Base-by-base conservation (phyloP, 2,797 vertebrate genomes). In the Iguana delicatissima region DNA sequence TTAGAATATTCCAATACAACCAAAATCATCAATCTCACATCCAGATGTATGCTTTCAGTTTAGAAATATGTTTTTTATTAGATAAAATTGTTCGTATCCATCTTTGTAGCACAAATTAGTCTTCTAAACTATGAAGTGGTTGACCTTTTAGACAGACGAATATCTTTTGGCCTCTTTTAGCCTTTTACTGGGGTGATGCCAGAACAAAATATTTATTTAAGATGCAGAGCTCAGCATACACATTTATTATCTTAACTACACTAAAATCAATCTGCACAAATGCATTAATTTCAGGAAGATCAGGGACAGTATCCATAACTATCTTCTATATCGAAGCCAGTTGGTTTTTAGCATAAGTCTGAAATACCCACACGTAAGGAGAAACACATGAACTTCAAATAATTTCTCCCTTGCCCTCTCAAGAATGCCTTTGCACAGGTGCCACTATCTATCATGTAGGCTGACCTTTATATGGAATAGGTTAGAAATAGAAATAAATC, bases 1-100 rank as follows among this genome's bases (percentile, higher is more conserved):
- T 92, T 57, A 18, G 91, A 92, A 91, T 85, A 90, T 80, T 86
- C 76, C 6, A 90, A 90, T 57, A 84, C 83, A 92, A 94, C 38
- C 38, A 90, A 93, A 86, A 84, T 82, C 92, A 92, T 85, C 81
- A 87, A 89, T 86, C 77, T 89, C 89, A 91, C 83, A 94, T 87
- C 94, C 94, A 95, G 95, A 96, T 96, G 95, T 93, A 88, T 64
- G 87, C n/a, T 93, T 55, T 2, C 91, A 90, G 89, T 92, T 91
- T 85, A 88, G 92, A 88, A 86, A 50, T 88, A 64, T 95, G 93
- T 29, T 95, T 94, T 94, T 93, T 80, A 91, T 95, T 94, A 95
- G 64, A 69, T 52, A 92, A 79, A 96, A 94, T 91, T 73, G 87
- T 93, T 89, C 85, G 62, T 88, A 89, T 93, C 91, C 85, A 95